Percentiles rank a stretch among this genome's conserved stretches.
Evolutionary conservation across 2,113 vertebrate species (phyloP).

Genomic region (Thermophis baileyi): DNA sequence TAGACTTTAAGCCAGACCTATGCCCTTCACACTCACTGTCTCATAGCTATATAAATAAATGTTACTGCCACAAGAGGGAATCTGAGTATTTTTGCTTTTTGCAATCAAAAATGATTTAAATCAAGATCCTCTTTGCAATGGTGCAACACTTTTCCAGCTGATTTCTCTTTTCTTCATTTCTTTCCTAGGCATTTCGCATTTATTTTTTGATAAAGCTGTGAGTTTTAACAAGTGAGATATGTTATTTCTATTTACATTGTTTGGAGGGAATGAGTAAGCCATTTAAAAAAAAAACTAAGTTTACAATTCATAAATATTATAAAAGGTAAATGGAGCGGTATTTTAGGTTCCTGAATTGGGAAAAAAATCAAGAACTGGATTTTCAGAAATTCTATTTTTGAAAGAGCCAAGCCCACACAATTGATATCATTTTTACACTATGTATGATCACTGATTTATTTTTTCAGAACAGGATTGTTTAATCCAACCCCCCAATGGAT

Average conservation of each 20-base stretch:
- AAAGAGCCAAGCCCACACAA: not conserved
- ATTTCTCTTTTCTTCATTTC: not conserved
- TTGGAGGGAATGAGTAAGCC: not conserved
- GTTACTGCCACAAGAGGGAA: not conserved
- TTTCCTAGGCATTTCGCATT: not conserved
- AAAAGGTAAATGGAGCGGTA: not conserved
- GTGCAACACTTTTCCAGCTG: not conserved
- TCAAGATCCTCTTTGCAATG: not conserved
- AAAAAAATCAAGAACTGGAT: slow-evolving; percentile 21
- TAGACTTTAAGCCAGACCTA: not conserved
- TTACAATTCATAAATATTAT: not conserved
- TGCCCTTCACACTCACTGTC: not conserved
- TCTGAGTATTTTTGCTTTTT: not conserved
- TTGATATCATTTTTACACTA: not conserved
- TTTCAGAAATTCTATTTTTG: slow-evolving; percentile 4
- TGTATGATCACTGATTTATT: not conserved
- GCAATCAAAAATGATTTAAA: not conserved
- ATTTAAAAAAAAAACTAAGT: not conserved
- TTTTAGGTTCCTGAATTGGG: not conserved
- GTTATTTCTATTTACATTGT: not conserved
- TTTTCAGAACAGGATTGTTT: not conserved
- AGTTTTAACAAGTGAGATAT: not conserved
- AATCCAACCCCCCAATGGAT: not conserved
- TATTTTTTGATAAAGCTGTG: not conserved
- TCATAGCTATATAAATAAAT: not conserved